phyloP scores from a whole-genome alignment of 2,888 invertebrate species.

The Xiphydria camelus region DNA sequence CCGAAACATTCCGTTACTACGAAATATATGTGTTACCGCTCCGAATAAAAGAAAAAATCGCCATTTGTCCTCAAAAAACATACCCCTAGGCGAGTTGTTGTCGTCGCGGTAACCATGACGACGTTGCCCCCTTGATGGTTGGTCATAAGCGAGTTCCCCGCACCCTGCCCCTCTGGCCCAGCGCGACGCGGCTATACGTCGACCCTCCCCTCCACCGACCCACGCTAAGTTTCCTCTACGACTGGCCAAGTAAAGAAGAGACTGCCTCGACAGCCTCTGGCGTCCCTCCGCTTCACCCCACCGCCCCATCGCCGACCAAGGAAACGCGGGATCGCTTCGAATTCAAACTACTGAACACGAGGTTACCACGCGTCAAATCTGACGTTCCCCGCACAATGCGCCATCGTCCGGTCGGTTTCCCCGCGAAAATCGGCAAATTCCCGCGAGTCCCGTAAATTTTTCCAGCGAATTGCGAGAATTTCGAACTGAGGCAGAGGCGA shows the following conservation, averaged over 20 bases:
- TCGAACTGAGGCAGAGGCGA: too few species aligned
- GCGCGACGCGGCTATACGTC: too few species aligned
- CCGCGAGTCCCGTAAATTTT: too few species aligned
- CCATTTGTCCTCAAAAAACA: slow-evolving; percentile 44
- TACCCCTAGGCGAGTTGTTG: slow-evolving; percentile 51
- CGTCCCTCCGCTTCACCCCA: slow-evolving; percentile 6
- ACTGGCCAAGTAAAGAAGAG: slow-evolving; percentile 47
- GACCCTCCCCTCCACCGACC: slow-evolving; percentile 15
- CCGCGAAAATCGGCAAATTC: too few species aligned
- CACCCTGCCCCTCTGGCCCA: slow-evolving; percentile 16
- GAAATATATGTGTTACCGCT: too few species aligned
- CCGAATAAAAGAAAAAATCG: slow-evolving; percentile 2
- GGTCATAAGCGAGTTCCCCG: slow-evolving; percentile 47
- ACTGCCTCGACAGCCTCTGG: slow-evolving; percentile 17
- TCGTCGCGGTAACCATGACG: slow-evolving; percentile 54
- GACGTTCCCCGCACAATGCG: slow-evolving; percentile 39
- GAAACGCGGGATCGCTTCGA: slow-evolving; percentile 58
- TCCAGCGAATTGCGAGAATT: too few species aligned
- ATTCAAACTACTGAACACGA: slow-evolving; percentile 58
- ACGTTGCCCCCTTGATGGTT: slow-evolving; percentile 49
- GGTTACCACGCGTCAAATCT: slow-evolving; percentile 58
- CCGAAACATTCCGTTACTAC: too few species aligned
- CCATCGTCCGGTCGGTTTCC: too few species aligned
- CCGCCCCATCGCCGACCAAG: slow-evolving; percentile 38
- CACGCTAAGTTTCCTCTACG: slow-evolving; percentile 43